phyloP scores from a whole-genome alignment of 2,113 vertebrate genomes.

The Myiagra hebetior region DNA sequence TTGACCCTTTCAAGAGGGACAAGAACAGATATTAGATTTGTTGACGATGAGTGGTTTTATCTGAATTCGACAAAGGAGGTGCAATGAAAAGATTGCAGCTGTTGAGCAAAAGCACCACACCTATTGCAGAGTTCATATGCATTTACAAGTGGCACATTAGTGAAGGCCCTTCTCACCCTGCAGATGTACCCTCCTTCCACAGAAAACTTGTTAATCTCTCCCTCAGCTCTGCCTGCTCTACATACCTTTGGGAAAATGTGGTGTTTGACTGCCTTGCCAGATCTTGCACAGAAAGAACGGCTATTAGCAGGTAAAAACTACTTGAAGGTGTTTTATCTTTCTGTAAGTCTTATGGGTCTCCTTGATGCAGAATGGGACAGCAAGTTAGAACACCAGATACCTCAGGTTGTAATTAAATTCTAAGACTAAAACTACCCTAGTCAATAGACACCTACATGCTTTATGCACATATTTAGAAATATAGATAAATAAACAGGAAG shows the following conservation, averaged over 20 bases:
- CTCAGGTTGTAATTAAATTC: background rate
- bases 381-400: background rate
- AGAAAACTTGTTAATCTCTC: conserved; percentile 48
- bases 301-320: background rate
- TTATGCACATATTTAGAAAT: background rate
- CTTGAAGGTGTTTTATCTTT: background rate
- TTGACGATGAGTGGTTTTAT: conserved; percentile 52
- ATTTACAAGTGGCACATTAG: conserved; percentile 59
- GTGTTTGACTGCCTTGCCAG: conserved; percentile 50
- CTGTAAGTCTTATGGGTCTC: background rate
- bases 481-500: background rate
- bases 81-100: conserved; percentile 53
- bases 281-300: background rate
- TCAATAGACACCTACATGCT: background rate
- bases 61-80: conserved; percentile 23
- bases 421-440: background rate
- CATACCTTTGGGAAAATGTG: conserved; percentile 45
- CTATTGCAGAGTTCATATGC: conserved; percentile 39
- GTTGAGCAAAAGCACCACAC: background rate
- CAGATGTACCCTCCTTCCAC: background rate
- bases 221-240: conserved; percentile 35
- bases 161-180: conserved; percentile 29
- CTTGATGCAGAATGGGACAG: background rate
- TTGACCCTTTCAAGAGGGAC: conserved; percentile 56
- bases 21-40: conserved; percentile 55